Conservation (phyloP, 1,140 invertebrate species). For the Ditylenchus dipsaci region DNA sequence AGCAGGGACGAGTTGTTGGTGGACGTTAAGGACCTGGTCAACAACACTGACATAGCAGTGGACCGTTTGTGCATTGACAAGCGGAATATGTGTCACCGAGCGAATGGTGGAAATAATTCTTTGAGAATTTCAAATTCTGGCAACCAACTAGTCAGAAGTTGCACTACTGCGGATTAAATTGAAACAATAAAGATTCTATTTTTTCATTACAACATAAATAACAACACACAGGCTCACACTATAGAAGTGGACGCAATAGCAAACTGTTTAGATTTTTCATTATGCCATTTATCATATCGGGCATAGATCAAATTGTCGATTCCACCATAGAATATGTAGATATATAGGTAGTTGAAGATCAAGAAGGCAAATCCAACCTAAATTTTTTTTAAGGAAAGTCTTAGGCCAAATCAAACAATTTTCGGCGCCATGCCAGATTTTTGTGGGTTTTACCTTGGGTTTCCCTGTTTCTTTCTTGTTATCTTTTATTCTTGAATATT, state of each 20-base stretch:
- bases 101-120: slow-evolving; percentile 7
- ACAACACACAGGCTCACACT: background rate
- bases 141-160: slow-evolving; percentile 43
- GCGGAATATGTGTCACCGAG: slow-evolving; percentile 27
- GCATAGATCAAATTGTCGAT: slow-evolving; percentile 29
- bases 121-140: slow-evolving; percentile 26
- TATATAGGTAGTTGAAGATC: slow-evolving; percentile 41
- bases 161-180: slow-evolving; percentile 36
- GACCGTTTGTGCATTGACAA: slow-evolving; percentile 40
- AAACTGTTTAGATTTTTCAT: background rate
- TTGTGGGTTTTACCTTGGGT: too few species aligned
- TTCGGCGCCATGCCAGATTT: too few species aligned
- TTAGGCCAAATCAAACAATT: too few species aligned
- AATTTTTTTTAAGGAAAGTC: slow-evolving; percentile 8
- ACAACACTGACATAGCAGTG: slow-evolving; percentile 36
- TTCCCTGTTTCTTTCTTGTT: too few species aligned
- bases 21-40: slow-evolving; percentile 29
- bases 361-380: slow-evolving; percentile 38
- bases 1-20: slow-evolving; percentile 23
- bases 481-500: too few species aligned
- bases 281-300: slow-evolving; percentile 20
- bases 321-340: slow-evolving; percentile 40
- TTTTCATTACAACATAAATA: background rate
- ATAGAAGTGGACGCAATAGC: background rate
- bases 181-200: slow-evolving; percentile 1